A percentile compares a stretch with the other conserved stretches of the same genome.
These are phyloP conservation scores for Pycnomerus fuliginosus DNA, from an alignment of 2,888 invertebrate species.

Conservation along the genomic window DNA sequence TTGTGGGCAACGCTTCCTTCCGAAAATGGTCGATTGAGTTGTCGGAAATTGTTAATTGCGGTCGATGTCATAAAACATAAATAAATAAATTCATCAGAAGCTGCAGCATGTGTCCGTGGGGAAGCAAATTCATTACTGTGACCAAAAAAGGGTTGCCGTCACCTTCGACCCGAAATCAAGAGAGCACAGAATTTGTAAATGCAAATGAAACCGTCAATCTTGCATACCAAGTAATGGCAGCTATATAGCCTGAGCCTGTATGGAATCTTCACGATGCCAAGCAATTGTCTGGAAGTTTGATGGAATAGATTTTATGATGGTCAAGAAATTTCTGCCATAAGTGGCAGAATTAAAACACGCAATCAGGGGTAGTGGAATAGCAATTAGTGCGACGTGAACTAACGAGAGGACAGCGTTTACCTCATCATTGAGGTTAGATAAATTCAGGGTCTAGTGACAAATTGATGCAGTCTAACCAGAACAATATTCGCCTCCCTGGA, in stretches of 20 bases:
- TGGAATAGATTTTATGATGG: too few relatives aligned
- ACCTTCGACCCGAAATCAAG: slow-evolving; percentile 3
- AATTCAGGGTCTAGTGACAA: slow-evolving; percentile 28
- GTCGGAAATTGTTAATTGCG: slow-evolving; percentile 14
- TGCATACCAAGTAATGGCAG: slow-evolving; percentile 15
- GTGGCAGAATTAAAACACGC: too few relatives aligned
- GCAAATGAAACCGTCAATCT: slow-evolving; percentile 5
- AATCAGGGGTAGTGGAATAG: slow-evolving; percentile 6
- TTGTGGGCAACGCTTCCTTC: slow-evolving; percentile 3
- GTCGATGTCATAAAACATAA: slow-evolving; percentile 6
- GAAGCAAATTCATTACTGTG: slow-evolving; percentile 3
- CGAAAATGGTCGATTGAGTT: slow-evolving; percentile 12
- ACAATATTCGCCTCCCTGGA: slow-evolving; percentile 26
- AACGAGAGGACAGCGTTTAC: slow-evolving; percentile 27
- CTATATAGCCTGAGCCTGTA: slow-evolving; percentile 4
- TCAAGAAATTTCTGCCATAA: background rate
- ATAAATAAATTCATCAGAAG: slow-evolving; percentile 5
- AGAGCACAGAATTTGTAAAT: background rate
- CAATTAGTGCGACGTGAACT: slow-evolving; percentile 14
- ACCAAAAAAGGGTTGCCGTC: slow-evolving; percentile 8
- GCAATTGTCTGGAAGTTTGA: slow-evolving; percentile 6
- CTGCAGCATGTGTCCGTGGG: too few relatives aligned
- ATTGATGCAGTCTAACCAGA: slow-evolving; percentile 30
- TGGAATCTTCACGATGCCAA: slow-evolving; percentile 5
- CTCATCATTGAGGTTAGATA: slow-evolving; percentile 30